Base-by-base conservation (phyloP, 2,797 vertebrate species). In the Botia kubotai region DNA sequence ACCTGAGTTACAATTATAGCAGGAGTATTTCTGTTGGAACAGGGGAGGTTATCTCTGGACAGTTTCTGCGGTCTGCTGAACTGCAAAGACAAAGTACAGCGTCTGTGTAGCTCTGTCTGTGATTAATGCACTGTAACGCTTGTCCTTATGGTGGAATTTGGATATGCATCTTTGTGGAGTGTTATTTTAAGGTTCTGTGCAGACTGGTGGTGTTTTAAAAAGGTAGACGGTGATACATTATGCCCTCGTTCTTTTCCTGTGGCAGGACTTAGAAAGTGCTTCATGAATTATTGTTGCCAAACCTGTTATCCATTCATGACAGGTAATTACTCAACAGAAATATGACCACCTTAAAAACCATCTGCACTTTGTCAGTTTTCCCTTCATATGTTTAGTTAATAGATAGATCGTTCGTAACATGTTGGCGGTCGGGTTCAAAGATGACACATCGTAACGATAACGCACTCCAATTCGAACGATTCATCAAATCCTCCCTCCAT, bases 1-100 rank as follows among this genome's bases (percentile, higher is more conserved):
- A 87, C 88, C 87, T 86, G 85, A 86, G 86, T 85, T 79, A 90
- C 90, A 93, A 91, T 92, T 91, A 91, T 88, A 89, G 89, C 85
- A 75, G 36, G 78, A 85, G 81, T 90, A 90, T 90, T 93, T 89
- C 81, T 86, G 84, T 90, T 74, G 65, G 81, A 86, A 84, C 88
- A 82, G 68, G 7, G 83, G 84, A 85, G 86, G 78, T 79, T 87
- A 87, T 85, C 84, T 87, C 77, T 80, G 72, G 58, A 65, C 50
- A 63, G n/a, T 81, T 82, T 88, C 84, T 86, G 48, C 86, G 70
- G 71, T 82, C 77, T 78, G 36, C 78, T 87, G 83, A 86, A 81
- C 55, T 46, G 50, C 71, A 72, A 72, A 77, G 80, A 65, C 75
- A 77, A 71, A 83, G 75, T 55, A 79, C 73, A 75, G 55, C 11